Conservation (phyloP, 2,797 vertebrate species). For the Tapirus indicus region DNA sequence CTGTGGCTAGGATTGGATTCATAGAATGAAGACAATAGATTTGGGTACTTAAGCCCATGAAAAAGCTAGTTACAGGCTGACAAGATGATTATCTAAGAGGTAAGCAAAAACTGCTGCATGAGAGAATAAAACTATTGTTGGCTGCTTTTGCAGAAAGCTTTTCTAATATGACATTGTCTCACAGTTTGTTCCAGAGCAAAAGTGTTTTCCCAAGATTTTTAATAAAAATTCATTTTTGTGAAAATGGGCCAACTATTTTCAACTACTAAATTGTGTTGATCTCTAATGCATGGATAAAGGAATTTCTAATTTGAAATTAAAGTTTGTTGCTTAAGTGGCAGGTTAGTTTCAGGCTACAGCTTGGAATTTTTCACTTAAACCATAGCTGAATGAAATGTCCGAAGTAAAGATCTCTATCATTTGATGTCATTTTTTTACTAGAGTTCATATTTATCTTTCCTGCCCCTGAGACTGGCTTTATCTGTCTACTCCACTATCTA, state of each 20-base stretch:
- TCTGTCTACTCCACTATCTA: neutral
- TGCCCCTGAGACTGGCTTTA: neutral
- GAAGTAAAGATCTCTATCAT: neutral
- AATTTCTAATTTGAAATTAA: slow-evolving; percentile 17
- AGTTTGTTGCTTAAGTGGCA: neutral
- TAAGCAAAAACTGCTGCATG: neutral
- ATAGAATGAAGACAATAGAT: neutral
- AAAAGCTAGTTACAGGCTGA: neutral
- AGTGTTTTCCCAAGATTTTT: neutral
- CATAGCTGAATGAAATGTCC: neutral
- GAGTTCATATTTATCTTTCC: neutral
- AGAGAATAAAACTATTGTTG: neutral
- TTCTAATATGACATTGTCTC: neutral
- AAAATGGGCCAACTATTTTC: neutral
- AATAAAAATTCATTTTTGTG: slow-evolving; percentile 42
- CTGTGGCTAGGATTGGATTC: neutral
- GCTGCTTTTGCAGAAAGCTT: neutral
- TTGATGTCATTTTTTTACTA: neutral
- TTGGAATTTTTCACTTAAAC: neutral
- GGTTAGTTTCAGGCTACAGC: neutral
- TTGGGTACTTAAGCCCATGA: neutral
- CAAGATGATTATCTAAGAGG: neutral
- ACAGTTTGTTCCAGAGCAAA: neutral
- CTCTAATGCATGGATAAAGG: neutral
- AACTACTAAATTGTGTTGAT: neutral